A percentile compares a stretch with the other conserved stretches of the same genome.
Conservation (phyloP, 2,888 invertebrate species). For the Chloromyia formosa region DNA sequence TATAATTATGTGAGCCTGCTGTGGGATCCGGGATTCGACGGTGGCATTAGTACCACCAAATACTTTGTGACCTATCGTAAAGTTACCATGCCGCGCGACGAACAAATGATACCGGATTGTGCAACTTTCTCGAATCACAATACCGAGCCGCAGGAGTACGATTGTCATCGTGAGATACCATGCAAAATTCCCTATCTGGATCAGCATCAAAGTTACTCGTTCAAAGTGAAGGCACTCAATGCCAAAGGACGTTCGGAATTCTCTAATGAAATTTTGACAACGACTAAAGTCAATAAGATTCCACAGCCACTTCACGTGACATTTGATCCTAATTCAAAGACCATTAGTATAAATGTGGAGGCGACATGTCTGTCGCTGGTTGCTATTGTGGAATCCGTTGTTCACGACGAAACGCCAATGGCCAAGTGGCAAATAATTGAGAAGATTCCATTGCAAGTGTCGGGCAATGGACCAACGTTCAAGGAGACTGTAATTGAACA, state of each 20-base stretch:
- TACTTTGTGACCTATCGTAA: conserved; percentile 86
- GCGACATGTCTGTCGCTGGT: conserved; percentile 81
- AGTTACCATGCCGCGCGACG: conserved; percentile 70
- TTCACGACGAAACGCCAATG: conserved; percentile 68
- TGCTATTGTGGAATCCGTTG: conserved; percentile 77
- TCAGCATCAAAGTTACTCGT: conserved; percentile 85
- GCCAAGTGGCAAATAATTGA: conserved; percentile 77
- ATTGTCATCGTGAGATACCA: conserved; percentile 85
- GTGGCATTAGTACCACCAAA: conserved; percentile 85
- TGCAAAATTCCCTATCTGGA: conserved; percentile 88
- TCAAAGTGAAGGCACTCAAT: conserved; percentile 90
- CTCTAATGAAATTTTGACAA: conserved; percentile 82
- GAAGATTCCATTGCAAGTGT: conserved; percentile 75
- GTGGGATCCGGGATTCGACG: conserved; percentile 93
- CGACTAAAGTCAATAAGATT: conserved; percentile 86
- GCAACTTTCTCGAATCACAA: conserved; percentile 68
- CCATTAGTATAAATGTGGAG: conserved; percentile 80
- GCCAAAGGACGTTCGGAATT: conserved; percentile 88
- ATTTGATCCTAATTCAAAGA: conserved; percentile 80
- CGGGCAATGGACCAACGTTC: conserved; percentile 74
- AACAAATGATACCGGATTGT: conserved; percentile 71
- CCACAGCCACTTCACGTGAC: conserved; percentile 82
- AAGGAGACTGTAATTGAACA: conserved; percentile 77
- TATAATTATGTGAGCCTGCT: conserved; percentile 80
- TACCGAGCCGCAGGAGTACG: conserved; percentile 82